Evolutionary conservation across 2,888 invertebrate species (phyloP).

Genomic region (Ligdia adustata): DNA sequence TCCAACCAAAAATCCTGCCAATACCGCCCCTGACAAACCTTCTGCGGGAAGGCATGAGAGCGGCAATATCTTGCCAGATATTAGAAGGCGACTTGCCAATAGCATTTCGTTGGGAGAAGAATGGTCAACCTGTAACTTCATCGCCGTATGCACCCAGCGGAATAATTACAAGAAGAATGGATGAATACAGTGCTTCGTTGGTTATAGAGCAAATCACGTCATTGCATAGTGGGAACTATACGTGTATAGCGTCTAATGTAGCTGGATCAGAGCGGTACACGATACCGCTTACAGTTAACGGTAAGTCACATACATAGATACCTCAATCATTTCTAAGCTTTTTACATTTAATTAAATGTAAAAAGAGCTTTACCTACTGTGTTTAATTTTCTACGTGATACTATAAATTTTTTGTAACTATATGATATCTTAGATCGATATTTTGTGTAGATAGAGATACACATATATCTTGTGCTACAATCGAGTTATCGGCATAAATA

Average conservation of each 20-base stretch:
- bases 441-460: too few relatives aligned
- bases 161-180: constrained; percentile 84
- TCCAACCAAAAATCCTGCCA: constrained; percentile 93
- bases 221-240: constrained; percentile 94
- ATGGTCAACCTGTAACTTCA: constrained; percentile 89
- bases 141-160: constrained; percentile 82
- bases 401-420: too few relatives aligned
- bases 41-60: constrained; percentile 92
- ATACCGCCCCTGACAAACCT: constrained; percentile 92
- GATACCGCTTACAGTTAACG: constrained; percentile 92
- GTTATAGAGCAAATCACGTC: constrained; percentile 94
- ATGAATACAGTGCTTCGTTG: constrained; percentile 93
- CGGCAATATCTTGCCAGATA: constrained; percentile 95
- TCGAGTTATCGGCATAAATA: too few relatives aligned
- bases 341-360: too few relatives aligned
- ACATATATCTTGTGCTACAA: too few relatives aligned
- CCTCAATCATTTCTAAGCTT: too few relatives aligned
- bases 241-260: constrained; percentile 95
- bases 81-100: constrained; percentile 96
- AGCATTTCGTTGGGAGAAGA: constrained; percentile 95
- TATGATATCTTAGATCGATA: too few relatives aligned
- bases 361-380: too few relatives aligned
- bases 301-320: constrained; percentile 80
- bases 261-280: constrained; percentile 91
- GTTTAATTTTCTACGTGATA: too few relatives aligned